Evolutionary conservation across 2,113 vertebrate genomes (phyloP).

Genomic region (Tinamus guttatus): DNA sequence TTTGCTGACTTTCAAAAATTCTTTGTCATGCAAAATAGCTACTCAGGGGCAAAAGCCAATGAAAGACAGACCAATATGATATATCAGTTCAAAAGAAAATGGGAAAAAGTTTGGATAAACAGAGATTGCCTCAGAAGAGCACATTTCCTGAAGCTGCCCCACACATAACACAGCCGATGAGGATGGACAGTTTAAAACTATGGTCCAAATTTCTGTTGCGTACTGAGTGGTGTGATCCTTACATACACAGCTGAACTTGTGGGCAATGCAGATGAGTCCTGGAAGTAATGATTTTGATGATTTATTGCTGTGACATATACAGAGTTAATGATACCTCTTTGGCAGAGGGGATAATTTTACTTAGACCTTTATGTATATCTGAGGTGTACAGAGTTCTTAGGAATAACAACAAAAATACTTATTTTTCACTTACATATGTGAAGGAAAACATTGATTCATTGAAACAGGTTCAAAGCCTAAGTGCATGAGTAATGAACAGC

Average conservation of each 20-base stretch:
- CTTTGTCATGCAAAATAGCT: neutral
- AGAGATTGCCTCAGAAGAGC: neutral
- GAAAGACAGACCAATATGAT: neutral
- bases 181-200: constrained; percentile 16
- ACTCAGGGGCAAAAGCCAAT: neutral
- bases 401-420: neutral
- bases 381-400: neutral
- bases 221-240: neutral
- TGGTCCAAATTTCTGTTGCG: constrained; percentile 11
- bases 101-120: neutral
- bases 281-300: constrained; percentile 36
- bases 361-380: neutral
- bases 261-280: neutral
- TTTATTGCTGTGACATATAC: constrained; percentile 14
- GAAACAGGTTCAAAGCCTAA: neutral
- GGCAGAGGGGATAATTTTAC: neutral
- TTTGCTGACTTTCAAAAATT: neutral
- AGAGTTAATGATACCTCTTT: neutral
- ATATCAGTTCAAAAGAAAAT: neutral
- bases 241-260: constrained; percentile 9
- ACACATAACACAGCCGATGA: neutral
- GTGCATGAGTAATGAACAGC: neutral
- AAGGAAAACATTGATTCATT: neutral
- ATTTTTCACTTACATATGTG: neutral
- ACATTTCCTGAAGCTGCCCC: neutral